A percentile compares a stretch with the other conserved stretches of the same genome.
phyloP scores from a whole-genome alignment of 1,140 invertebrate species.

The Drosophila santomea region DNA sequence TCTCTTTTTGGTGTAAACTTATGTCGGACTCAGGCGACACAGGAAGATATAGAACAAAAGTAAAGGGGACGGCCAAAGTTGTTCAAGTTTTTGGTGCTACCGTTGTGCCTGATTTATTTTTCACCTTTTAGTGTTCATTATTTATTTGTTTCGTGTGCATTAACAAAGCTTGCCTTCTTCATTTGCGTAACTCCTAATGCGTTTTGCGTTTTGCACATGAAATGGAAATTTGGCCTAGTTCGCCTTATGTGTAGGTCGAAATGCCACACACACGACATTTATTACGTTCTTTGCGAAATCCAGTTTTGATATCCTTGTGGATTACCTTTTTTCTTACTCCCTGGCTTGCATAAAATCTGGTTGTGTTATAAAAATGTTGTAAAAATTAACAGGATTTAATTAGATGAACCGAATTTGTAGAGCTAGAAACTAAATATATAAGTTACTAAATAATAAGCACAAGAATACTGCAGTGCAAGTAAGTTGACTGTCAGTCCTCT shows the following conservation, averaged over 20 bases:
- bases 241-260: conserved; percentile 24
- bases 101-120: neutral
- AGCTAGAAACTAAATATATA: no score
- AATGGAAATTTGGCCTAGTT: conserved; percentile 29
- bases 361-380: conserved; percentile 4
- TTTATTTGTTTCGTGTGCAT: conserved; percentile 15
- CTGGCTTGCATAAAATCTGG: neutral
- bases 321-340: neutral
- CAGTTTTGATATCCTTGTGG: neutral
- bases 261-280: conserved; percentile 7
- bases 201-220: conserved; percentile 4
- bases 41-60: neutral
- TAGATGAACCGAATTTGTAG: conserved; percentile 4
- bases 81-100: neutral
- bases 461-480: no score
- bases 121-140: neutral
- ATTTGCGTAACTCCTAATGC: conserved; percentile 9
- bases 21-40: conserved; percentile 30
- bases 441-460: no score
- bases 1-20: conserved; percentile 51
- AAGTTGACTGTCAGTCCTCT: neutral
- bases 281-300: conserved; percentile 16
- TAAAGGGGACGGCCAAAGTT: neutral
- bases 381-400: conserved; percentile 1
- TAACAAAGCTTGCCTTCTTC: conserved; percentile 5